Evolutionary conservation across 2,113 vertebrate species (phyloP).

Genomic region (Xerus inauris): DNA sequence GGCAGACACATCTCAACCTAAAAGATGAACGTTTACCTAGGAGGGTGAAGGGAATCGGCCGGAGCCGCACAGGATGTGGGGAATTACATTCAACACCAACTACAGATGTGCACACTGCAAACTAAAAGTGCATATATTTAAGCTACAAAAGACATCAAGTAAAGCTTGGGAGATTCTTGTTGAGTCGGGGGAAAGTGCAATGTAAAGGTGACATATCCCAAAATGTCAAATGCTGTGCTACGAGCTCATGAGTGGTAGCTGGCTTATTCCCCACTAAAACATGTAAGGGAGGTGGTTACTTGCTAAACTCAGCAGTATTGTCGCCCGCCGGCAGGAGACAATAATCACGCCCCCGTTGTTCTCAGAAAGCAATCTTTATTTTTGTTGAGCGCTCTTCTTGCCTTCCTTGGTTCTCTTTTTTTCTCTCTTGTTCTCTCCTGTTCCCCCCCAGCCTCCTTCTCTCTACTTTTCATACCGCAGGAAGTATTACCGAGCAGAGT

Average conservation of each 20-base stretch:
- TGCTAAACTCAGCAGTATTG: no score
- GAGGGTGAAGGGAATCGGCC: not conserved
- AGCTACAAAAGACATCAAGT: not conserved
- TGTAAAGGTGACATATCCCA: not conserved
- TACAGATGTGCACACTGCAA: no score
- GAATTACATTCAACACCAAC: not conserved
- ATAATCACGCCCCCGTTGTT: no score
- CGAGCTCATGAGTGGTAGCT: accelerated
- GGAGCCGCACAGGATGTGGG: not conserved
- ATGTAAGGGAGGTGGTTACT: accelerated
- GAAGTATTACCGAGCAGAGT: no score
- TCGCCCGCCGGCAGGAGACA: no score
- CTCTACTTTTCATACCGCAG: no score
- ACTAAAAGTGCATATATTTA: not conserved
- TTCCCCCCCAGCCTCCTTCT: no score
- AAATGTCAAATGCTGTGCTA: accelerated
- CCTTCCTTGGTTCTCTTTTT: no score
- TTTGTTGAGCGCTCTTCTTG: no score
- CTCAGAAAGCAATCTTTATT: no score
- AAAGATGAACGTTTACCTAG: not conserved
- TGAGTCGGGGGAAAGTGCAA: no score
- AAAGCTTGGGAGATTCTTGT: not conserved
- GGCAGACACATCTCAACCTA: not conserved
- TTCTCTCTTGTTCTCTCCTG: no score
- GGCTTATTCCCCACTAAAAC: not conserved